Percentiles rank a stretch among this genome's conserved stretches.
Evolutionary conservation across 2,888 invertebrate species (phyloP).

Genomic region (Eretmocerus hayati): DNA sequence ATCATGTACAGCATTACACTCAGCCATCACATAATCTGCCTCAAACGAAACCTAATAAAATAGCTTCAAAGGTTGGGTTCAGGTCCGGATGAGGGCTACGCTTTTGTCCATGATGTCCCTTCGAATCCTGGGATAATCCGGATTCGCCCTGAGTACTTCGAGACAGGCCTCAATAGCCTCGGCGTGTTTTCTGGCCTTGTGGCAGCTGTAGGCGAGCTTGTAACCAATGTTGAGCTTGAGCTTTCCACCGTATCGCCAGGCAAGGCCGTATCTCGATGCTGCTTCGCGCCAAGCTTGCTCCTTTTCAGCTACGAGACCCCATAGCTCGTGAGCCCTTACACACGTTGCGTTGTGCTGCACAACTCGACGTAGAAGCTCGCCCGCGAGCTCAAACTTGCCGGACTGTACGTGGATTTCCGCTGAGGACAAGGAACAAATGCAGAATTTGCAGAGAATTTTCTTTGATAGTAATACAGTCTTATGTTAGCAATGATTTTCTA

Average conservation of each 20-base stretch:
- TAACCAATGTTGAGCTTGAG: constrained; percentile 82
- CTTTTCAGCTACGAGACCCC: constrained; percentile 82
- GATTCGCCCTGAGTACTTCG: constrained; percentile 70
- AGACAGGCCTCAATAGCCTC: constrained; percentile 90
- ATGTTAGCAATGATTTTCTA: too few species aligned
- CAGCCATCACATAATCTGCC: too few species aligned
- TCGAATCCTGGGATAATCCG: constrained; percentile 83
- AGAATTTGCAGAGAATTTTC: constrained; percentile 62
- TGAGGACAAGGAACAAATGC: constrained; percentile 34
- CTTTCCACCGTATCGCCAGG: constrained; percentile 79
- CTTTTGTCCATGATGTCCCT: constrained; percentile 93
- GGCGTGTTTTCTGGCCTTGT: constrained; percentile 82
- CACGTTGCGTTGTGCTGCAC: constrained; percentile 81
- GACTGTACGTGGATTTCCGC: constrained; percentile 82
- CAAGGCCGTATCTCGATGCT: constrained; percentile 71
- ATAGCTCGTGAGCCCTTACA: constrained; percentile 82
- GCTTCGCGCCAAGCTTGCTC: constrained; percentile 86
- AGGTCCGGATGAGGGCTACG: constrained; percentile 66
- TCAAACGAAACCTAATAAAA: too few species aligned
- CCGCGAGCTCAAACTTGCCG: constrained; percentile 79
- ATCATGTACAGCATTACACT: too few species aligned
- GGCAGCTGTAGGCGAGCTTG: constrained; percentile 83
- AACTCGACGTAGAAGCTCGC: constrained; percentile 70
- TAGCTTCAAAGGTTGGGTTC: too few species aligned
- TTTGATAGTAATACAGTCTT: too few species aligned